phyloP scores from a whole-genome alignment of 2,797 vertebrate genomes.

The Lagodon rhomboides region DNA sequence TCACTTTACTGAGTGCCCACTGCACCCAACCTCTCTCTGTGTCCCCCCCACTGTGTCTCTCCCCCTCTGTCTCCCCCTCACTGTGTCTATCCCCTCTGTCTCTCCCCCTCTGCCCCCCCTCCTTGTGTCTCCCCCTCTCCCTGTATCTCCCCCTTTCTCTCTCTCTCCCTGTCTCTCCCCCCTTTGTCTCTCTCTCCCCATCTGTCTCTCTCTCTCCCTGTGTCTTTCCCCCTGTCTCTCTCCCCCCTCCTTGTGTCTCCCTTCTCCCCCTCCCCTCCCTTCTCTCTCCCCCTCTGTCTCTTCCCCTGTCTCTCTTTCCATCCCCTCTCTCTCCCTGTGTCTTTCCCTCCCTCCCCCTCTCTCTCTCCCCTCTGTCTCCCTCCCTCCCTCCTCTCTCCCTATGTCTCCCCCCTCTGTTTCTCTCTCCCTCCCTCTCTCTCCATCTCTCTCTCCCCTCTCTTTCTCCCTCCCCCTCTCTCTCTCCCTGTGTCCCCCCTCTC shows the following conservation, averaged over 20 bases:
- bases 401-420: no score
- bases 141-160: conserved; percentile 12
- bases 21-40: neutral
- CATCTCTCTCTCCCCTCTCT: neutral
- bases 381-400: conserved; percentile 13
- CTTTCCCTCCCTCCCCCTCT: conserved; percentile 7
- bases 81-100: neutral
- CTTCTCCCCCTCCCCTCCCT: conserved; percentile 1
- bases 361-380: conserved; percentile 16
- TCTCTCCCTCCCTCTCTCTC: neutral
- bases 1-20: neutral
- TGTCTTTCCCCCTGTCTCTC: neutral
- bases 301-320: neutral
- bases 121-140: neutral
- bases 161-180: neutral
- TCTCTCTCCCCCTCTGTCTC: conserved; percentile 15
- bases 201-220: no score
- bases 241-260: conserved; percentile 12
- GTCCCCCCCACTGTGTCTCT: conserved; percentile 20
- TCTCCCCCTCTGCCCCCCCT: neutral
- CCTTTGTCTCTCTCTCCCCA: no score
- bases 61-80: conserved; percentile 8
- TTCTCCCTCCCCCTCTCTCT: no score
- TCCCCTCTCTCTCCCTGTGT: conserved; percentile 4
- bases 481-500: no score